Conservation (phyloP, 2,797 vertebrate genomes). For the Poeciliopsis turneri region DNA sequence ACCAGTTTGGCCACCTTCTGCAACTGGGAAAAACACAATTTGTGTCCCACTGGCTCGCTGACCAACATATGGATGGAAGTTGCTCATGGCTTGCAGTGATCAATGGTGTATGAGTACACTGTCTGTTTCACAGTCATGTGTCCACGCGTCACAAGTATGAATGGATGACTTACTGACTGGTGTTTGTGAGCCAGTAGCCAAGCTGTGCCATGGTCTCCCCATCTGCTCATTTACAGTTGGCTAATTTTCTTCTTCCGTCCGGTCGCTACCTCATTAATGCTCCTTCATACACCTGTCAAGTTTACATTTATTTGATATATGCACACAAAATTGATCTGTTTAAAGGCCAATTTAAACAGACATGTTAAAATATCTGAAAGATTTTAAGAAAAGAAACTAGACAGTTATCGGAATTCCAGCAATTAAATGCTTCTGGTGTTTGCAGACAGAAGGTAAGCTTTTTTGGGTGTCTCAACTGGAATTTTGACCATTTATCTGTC, state of each 20-base stretch:
- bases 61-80: constrained; percentile 68
- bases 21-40: constrained; percentile 53
- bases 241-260: constrained; percentile 26
- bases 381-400: background rate
- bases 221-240: constrained; percentile 57
- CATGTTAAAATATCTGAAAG: background rate
- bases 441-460: background rate
- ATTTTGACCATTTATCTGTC: background rate
- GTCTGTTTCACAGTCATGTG: constrained; percentile 50
- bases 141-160: constrained; percentile 66
- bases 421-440: background rate
- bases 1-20: constrained; percentile 53
- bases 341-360: background rate
- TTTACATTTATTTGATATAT: constrained; percentile 3
- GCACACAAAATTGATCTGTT: background rate
- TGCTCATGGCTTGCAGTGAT: constrained; percentile 45
- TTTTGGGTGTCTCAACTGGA: background rate
- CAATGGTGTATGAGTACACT: constrained; percentile 44
- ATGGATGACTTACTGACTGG: constrained; percentile 60
- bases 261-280: constrained; percentile 27
- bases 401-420: background rate
- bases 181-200: constrained; percentile 55
- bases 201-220: constrained; percentile 56
- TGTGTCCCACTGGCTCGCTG: constrained; percentile 62
- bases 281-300: constrained; percentile 28